Percentiles rank a stretch among this genome's conserved stretches.
Evolutionary conservation across 2,888 invertebrate species (phyloP).

Genomic region (Xylophagus ater): DNA sequence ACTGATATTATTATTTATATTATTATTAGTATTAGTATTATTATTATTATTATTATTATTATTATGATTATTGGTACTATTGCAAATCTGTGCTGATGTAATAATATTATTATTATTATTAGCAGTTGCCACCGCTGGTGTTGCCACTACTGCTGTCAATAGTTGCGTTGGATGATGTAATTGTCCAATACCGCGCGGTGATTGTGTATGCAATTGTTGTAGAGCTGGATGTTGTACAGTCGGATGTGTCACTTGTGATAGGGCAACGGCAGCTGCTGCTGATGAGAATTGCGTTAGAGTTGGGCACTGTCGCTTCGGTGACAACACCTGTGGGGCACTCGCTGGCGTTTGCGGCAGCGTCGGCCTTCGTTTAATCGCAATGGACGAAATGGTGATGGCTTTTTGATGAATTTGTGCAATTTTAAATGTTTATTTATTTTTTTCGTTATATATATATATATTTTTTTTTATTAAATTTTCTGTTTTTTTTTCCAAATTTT

Average conservation of each 20-base stretch:
- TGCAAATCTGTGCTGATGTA: constrained; percentile 16
- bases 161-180: constrained; percentile 9
- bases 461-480: no score
- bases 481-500: no score
- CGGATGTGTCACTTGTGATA: constrained; percentile 28
- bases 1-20: constrained; percentile 24
- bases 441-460: no score
- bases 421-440: not conserved
- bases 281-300: constrained; percentile 29
- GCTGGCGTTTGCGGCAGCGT: constrained; percentile 43
- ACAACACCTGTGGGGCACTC: constrained; percentile 42
- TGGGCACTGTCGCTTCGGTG: constrained; percentile 41
- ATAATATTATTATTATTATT: constrained; percentile 15
- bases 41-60: constrained; percentile 13
- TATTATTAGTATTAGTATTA: constrained; percentile 6
- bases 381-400: constrained; percentile 43
- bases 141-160: constrained; percentile 10
- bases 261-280: constrained; percentile 40
- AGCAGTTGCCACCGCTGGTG: constrained; percentile 16
- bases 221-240: constrained; percentile 25
- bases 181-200: constrained; percentile 29
- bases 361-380: constrained; percentile 43
- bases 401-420: constrained; percentile 24
- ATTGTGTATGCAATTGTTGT: constrained; percentile 37
- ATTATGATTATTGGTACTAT: constrained; percentile 8